phyloP scores from a whole-genome alignment of 2,113 vertebrate genomes.

The Peucedramus taeniatus region DNA sequence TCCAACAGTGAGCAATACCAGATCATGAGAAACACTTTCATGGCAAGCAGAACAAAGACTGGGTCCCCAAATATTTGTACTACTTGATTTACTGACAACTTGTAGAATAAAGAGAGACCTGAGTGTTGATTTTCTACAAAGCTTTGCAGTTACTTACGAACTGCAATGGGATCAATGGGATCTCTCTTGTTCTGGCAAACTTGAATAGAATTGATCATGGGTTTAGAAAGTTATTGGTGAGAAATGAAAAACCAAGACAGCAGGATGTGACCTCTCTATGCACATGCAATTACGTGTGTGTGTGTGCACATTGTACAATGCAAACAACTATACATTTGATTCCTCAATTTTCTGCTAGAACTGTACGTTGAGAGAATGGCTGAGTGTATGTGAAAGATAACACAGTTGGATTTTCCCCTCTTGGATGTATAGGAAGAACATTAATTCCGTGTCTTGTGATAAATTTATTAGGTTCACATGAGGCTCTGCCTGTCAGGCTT shows the following conservation, averaged over 20 bases:
- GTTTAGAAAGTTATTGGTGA: background rate
- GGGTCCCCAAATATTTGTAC: background rate
- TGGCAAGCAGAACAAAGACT: background rate
- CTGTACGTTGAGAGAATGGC: background rate
- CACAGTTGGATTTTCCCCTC: background rate
- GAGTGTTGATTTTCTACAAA: background rate
- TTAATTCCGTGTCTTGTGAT: background rate
- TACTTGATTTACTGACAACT: background rate
- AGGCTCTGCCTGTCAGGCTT: background rate
- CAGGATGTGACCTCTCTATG: background rate
- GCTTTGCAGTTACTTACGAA: background rate
- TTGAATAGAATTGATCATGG: background rate
- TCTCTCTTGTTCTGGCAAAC: background rate
- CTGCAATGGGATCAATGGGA: background rate
- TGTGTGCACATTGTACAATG: background rate
- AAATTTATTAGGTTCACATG: background rate
- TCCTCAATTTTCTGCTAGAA: background rate
- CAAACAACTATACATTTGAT: background rate
- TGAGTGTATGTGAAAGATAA: background rate
- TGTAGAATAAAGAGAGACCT: background rate
- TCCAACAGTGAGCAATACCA: background rate
- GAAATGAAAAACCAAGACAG: background rate
- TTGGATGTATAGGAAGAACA: background rate
- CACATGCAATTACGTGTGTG: background rate
- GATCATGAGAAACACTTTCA: background rate